These are phyloP conservation scores for Apogon talboti DNA, from an alignment of 2,797 vertebrate genomes.

Conservation along the genomic window DNA sequence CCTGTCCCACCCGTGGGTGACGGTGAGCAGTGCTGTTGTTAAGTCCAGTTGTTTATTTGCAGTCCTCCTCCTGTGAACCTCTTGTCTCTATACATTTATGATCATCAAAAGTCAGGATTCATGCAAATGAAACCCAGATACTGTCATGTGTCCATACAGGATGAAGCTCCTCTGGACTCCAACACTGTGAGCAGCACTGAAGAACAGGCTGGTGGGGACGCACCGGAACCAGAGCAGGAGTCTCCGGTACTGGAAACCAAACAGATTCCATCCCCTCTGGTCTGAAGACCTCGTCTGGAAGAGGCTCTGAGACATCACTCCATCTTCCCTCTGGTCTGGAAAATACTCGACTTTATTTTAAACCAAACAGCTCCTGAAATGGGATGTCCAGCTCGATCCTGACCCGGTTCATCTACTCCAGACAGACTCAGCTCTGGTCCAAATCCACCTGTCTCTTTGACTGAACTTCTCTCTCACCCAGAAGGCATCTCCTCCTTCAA, in stretches of 20 bases:
- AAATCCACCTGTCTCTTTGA: too few relatives aligned
- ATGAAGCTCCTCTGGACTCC: constrained; percentile 89
- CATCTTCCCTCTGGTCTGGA: neutral
- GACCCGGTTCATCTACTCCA: too few relatives aligned
- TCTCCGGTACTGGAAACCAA: constrained; percentile 70
- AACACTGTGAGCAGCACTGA: constrained; percentile 86
- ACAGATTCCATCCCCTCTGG: constrained; percentile 74
- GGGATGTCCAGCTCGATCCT: too few relatives aligned
- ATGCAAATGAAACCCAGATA: neutral
- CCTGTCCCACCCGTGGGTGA: constrained; percentile 95
- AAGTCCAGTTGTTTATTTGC: too few relatives aligned
- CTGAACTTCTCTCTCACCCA: too few relatives aligned
- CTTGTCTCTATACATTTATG: too few relatives aligned
- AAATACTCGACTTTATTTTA: neutral
- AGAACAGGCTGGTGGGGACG: constrained; percentile 65
- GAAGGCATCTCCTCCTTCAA: too few relatives aligned
- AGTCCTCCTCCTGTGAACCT: neutral
- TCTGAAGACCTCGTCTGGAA: constrained; percentile 34
- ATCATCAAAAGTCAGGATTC: too few relatives aligned
- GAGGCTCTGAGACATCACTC: neutral
- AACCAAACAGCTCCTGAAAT: too few relatives aligned
- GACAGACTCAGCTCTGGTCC: too few relatives aligned
- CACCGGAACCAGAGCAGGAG: constrained; percentile 53
- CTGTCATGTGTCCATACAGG: constrained; percentile 73
- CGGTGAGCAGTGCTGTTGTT: constrained; percentile 81